phyloP scores from a whole-genome alignment of 64 coral and sea anemone species.

The Cladopsammia gracilis region DNA sequence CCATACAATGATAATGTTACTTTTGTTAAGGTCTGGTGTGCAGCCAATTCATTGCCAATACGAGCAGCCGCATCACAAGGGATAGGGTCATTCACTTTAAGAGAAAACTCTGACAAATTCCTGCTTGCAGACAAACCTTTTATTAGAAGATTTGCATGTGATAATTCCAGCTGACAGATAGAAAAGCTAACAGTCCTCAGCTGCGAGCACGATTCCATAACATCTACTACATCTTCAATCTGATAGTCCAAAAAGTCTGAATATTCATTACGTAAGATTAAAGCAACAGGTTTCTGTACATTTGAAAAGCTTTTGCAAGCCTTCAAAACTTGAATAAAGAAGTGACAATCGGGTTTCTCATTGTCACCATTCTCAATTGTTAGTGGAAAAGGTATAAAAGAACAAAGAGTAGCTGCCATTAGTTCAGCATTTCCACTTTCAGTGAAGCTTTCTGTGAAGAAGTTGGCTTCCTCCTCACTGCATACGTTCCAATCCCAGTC shows the following conservation, averaged over 20 bases:
- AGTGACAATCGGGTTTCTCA: too few species aligned
- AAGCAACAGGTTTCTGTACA: neutral
- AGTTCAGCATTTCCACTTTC: neutral
- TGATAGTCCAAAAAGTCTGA: too few species aligned
- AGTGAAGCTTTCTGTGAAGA: neutral
- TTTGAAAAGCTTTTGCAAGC: neutral
- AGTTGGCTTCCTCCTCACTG: neutral
- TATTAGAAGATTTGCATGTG: too few species aligned
- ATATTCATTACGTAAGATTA: neutral
- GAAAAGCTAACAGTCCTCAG: neutral
- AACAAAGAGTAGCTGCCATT: slow-evolving; percentile 7
- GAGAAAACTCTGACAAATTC: neutral
- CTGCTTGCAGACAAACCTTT: neutral
- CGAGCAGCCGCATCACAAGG: neutral
- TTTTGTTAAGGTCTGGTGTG: neutral
- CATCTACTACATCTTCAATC: too few species aligned
- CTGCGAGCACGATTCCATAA: neutral
- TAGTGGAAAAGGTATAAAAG: neutral
- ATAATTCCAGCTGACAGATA: neutral
- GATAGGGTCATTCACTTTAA: neutral
- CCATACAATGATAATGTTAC: neutral
- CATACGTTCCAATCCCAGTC: neutral
- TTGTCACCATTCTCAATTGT: neutral
- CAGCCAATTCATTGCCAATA: neutral
- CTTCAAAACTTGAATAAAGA: neutral